Percentiles rank a stretch among this genome's conserved stretches.
These are phyloP conservation scores for Podarcis cretensis DNA, from an alignment of 2,113 vertebrate genomes.

Conservation along the genomic window DNA sequence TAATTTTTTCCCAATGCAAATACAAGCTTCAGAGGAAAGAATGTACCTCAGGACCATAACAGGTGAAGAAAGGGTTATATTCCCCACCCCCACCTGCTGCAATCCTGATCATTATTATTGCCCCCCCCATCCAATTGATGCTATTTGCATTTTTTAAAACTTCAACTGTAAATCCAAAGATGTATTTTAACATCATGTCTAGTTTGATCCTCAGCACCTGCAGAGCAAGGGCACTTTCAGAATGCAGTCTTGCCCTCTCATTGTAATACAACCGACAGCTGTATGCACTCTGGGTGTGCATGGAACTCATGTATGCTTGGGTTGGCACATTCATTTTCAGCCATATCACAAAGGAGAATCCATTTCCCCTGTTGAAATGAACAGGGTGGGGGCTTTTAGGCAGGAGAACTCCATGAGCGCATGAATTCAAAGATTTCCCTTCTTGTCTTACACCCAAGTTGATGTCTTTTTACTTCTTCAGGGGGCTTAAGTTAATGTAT, in stretches of 20 bases:
- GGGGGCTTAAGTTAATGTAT: neutral
- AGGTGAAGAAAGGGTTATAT: neutral
- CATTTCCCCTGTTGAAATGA: neutral
- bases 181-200: neutral
- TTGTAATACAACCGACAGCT: neutral
- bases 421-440: neutral
- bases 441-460: neutral
- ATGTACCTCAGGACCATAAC: neutral
- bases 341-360: neutral
- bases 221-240: neutral
- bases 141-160: neutral
- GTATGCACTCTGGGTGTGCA: neutral
- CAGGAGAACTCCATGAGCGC: neutral
- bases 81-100: neutral
- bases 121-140: neutral
- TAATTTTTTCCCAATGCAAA: too few relatives aligned
- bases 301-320: neutral
- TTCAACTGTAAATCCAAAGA: neutral
- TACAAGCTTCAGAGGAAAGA: neutral
- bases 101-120: neutral
- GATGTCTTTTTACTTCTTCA: neutral
- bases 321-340: neutral
- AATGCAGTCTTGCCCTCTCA: neutral
- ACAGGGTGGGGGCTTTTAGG: neutral
- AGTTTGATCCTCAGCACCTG: neutral